Conservation (phyloP, 2,797 vertebrate genomes). For the Hoplostethus mediterraneus region DNA sequence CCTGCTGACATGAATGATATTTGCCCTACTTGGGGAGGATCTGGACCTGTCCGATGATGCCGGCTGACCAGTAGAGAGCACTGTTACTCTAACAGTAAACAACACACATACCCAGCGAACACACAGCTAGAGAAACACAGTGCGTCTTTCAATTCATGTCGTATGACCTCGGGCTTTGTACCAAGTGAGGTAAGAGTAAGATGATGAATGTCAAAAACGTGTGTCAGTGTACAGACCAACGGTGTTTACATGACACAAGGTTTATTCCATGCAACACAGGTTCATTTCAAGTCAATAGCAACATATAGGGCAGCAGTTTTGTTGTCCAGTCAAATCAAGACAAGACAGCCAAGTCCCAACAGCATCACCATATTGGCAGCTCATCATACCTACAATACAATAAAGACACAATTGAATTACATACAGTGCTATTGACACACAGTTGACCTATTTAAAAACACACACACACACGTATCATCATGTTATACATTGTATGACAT, state of each 20-base stretch:
- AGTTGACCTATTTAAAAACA: neutral
- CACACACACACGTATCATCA: neutral
- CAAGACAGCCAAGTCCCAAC: constrained; percentile 7
- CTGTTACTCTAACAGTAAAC: constrained; percentile 36
- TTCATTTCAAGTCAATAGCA: constrained; percentile 28
- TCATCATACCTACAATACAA: constrained; percentile 68
- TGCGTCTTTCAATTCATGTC: neutral
- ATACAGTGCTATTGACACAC: neutral
- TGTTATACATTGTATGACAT: neutral
- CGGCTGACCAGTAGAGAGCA: constrained; percentile 55
- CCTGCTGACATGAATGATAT: neutral
- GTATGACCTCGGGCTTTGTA: neutral
- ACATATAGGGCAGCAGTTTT: constrained; percentile 23
- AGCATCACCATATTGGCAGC: constrained; percentile 72
- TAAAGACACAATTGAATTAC: constrained; percentile 1
- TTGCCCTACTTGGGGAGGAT: constrained; percentile 15
- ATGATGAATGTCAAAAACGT: neutral
- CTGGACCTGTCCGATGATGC: neutral
- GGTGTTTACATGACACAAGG: constrained; percentile 27
- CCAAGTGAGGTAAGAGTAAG: neutral
- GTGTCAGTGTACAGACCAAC: constrained; percentile 19
- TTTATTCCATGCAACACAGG: constrained; percentile 72
- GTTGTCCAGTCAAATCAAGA: constrained; percentile 3
- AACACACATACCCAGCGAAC: neutral
- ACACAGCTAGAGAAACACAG: neutral